Evolutionary conservation across 2,888 invertebrate genomes (phyloP), one percentile per base, ranked within the genome.

Genomic region (Agrochola lota): DNA sequence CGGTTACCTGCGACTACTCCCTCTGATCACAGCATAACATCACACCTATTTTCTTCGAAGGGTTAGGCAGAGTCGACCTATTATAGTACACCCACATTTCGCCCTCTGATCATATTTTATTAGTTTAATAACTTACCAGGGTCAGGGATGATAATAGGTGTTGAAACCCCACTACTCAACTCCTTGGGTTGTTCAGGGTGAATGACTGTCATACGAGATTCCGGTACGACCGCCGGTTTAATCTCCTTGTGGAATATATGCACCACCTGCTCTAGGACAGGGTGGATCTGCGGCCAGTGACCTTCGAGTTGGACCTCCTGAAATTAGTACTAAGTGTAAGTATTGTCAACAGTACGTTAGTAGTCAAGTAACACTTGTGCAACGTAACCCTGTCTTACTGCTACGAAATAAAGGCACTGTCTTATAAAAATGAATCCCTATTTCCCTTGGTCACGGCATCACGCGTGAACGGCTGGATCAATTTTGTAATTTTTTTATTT

Each of bases 241-340:
- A n/a, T 7, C 20, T 92, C 87, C 12, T 92, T 92, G 63, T 93
- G 91, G 49, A 95, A 91, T 80, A 95, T 90, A 17, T 93, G 90
- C n/a, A 95, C 92, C 35, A 96, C 93, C 57, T 95, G 93, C n/a
- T 92, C 91, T 23, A 96, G 74, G 0, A 94, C 92, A 0, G 95
- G 94, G 72, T 94, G 91, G 17, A 96, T 90, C 67, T 94, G 92
- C 0, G 93, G 91, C 95, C 95, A 95, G 60, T 92, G 93, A 0
- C 96, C 96, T 91, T 95, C 95, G 15, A 96, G 73, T 71, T 94
- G 92, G 7, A 95, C 91, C 83, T 94, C 94, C 96, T 96, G 81
- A 8, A 88, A 77, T 60, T 4, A 11, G 30, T 20, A 74, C n/a
- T 40, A 15, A 46, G 64, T 72, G 52, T 68, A 26, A 80, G 15